Evolutionary conservation across 2,888 invertebrate species (phyloP).

Genomic region (Byasa hedistus): DNA sequence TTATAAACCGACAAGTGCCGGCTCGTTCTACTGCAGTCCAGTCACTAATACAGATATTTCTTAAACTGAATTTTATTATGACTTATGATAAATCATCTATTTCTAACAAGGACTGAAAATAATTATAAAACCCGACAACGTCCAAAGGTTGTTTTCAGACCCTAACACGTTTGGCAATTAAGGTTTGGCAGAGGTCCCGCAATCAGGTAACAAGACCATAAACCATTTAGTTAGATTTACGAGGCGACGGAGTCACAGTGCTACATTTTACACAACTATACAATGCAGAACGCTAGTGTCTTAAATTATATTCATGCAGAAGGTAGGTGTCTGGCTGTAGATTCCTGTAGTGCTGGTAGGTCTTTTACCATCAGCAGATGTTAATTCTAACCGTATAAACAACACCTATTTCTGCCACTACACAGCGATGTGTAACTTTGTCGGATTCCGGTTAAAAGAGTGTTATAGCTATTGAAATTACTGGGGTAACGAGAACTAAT

Average conservation of each 20-base stretch:
- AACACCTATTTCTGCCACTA: no score
- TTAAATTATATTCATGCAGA: background rate
- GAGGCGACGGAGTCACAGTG: conserved; percentile 12
- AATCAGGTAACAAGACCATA: conserved; percentile 23
- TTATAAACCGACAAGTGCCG: conserved; percentile 1
- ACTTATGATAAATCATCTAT: background rate
- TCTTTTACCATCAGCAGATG: no score
- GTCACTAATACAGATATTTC: background rate
- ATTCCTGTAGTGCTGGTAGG: no score
- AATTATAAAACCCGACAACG: background rate
- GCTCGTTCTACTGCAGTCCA: background rate
- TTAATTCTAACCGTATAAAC: no score
- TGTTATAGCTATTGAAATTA: no score
- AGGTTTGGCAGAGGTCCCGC: conserved; percentile 17
- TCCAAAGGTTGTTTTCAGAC: conserved; percentile 12
- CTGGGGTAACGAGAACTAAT: no score
- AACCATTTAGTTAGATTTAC: conserved; percentile 22
- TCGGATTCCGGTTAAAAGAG: no score
- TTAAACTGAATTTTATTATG: background rate
- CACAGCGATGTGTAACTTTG: no score
- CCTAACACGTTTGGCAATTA: conserved; percentile 17
- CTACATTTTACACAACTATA: background rate
- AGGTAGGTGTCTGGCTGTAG: no score
- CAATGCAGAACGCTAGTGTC: background rate
- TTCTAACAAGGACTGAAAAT: background rate